These are phyloP conservation scores for Tympanuchus pallidicinctus DNA, from an alignment of 2,113 vertebrate genomes.

Conservation along the genomic window DNA sequence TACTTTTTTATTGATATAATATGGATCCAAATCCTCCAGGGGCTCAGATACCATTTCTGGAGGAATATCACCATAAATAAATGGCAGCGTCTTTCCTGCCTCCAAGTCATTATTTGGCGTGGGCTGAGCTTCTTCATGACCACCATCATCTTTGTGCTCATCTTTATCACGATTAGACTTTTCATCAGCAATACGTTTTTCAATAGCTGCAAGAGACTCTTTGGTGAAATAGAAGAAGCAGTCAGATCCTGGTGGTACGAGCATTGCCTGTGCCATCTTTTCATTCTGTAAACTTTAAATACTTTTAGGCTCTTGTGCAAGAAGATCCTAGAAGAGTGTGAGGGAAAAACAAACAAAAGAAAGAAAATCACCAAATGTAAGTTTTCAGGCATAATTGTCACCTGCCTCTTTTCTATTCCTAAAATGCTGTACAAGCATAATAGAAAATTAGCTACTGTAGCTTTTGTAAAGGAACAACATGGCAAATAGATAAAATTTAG, in stretches of 20 bases:
- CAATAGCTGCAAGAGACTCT: slow-evolving; percentile 93
- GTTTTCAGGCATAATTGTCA: not conserved
- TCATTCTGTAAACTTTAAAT: slow-evolving; percentile 93
- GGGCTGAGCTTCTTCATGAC: slow-evolving; percentile 71
- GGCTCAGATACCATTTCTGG: slow-evolving; percentile 87
- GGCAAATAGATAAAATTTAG: not conserved
- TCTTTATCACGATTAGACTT: slow-evolving; percentile 82
- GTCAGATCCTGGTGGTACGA: slow-evolving; percentile 91
- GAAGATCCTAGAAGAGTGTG: slow-evolving; percentile 67
- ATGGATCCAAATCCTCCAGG: slow-evolving; percentile 94
- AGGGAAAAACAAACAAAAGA: not conserved
- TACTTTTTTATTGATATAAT: slow-evolving; percentile 91
- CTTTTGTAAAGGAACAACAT: not conserved
- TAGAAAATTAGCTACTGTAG: not conserved
- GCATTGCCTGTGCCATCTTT: slow-evolving; percentile 89
- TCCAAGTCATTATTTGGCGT: slow-evolving; percentile 90
- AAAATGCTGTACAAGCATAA: not conserved
- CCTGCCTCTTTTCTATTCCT: not conserved
- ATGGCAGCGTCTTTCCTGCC: slow-evolving; percentile 89
- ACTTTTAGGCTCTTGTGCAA: slow-evolving; percentile 74
- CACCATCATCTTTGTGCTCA: slow-evolving; percentile 78
- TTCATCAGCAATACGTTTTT: slow-evolving; percentile 88
- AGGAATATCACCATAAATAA: slow-evolving; percentile 93
- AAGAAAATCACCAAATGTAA: not conserved
- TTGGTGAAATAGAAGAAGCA: slow-evolving; percentile 88